Percentiles rank a stretch among this genome's conserved stretches.
These are phyloP conservation scores for Drosophila subpulchrella DNA, from an alignment of 1,140 invertebrate genomes.

Conservation along the genomic window DNA sequence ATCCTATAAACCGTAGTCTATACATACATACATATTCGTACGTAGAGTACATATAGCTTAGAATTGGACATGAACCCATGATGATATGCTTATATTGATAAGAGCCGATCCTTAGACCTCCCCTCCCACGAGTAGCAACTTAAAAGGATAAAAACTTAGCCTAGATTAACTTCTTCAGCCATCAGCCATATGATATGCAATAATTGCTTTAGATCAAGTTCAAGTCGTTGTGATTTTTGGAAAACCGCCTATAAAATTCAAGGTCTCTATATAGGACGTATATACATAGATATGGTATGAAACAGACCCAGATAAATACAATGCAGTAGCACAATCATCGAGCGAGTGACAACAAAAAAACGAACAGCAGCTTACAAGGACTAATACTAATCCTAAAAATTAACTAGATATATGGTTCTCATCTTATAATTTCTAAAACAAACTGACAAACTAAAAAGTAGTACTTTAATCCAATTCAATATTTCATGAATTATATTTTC, in stretches of 20 bases:
- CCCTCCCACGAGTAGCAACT: constrained; percentile 17
- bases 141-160: constrained; percentile 32
- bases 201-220: constrained; percentile 63
- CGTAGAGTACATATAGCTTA: constrained; percentile 45
- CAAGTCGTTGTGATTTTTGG: constrained; percentile 72
- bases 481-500: constrained; percentile 1
- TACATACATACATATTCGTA: constrained; percentile 60
- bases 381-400: constrained; percentile 31
- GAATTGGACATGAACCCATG: constrained; percentile 4
- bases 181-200: constrained; percentile 52
- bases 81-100: constrained; percentile 31
- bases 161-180: constrained; percentile 49
- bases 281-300: constrained; percentile 19
- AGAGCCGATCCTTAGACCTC: constrained; percentile 18
- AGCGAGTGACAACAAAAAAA: constrained; percentile 61
- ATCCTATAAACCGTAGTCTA: constrained; percentile 80
- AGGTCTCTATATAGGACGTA: constrained; percentile 8
- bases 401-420: constrained; percentile 32
- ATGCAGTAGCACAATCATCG: constrained; percentile 78
- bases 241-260: constrained; percentile 18
- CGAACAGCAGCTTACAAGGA: constrained; percentile 55
- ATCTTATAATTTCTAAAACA: constrained; percentile 9
- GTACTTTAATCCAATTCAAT: background rate
- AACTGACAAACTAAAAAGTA: background rate
- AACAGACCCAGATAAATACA: constrained; percentile 48